These are phyloP conservation scores for Myotis yumanensis DNA, from an alignment of 2,113 vertebrate species.

Conservation along the genomic window DNA sequence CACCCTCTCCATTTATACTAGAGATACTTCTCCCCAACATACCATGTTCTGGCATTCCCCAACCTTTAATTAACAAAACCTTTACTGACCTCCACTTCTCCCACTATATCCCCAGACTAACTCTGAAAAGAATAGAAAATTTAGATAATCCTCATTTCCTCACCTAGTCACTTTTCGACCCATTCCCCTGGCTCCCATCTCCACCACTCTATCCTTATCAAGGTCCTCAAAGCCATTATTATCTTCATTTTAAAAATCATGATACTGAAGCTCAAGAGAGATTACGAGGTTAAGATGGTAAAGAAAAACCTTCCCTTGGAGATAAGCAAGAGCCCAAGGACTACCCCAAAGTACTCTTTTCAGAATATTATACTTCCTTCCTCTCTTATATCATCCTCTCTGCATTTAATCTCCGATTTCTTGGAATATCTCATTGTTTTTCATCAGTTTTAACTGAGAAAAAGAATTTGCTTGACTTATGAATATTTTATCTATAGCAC, in stretches of 20 bases:
- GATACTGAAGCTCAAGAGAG: slow-evolving; percentile 16
- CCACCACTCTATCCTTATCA: slow-evolving; percentile 6
- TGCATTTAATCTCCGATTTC: neutral
- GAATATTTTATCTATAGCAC: neutral
- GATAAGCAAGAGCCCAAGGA: neutral
- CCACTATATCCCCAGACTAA: neutral
- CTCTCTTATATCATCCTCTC: neutral
- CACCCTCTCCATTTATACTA: neutral
- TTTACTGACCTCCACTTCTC: neutral
- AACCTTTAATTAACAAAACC: neutral
- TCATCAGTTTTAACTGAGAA: neutral
- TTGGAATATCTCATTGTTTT: neutral
- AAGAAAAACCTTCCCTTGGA: slow-evolving; percentile 7
- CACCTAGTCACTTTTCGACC: neutral
- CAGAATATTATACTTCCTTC: neutral
- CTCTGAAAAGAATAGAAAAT: neutral
- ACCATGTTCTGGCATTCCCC: neutral
- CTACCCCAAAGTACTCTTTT: neutral
- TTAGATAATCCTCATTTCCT: neutral
- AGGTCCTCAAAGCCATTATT: slow-evolving; percentile 11
- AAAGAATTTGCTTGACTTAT: neutral
- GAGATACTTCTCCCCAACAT: neutral
- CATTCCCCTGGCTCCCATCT: neutral
- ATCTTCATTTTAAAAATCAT: slow-evolving; percentile 19
- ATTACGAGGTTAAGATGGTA: slow-evolving; percentile 5